Conservation (phyloP, 2,888 invertebrate species). For the Nomada goodeniana region DNA sequence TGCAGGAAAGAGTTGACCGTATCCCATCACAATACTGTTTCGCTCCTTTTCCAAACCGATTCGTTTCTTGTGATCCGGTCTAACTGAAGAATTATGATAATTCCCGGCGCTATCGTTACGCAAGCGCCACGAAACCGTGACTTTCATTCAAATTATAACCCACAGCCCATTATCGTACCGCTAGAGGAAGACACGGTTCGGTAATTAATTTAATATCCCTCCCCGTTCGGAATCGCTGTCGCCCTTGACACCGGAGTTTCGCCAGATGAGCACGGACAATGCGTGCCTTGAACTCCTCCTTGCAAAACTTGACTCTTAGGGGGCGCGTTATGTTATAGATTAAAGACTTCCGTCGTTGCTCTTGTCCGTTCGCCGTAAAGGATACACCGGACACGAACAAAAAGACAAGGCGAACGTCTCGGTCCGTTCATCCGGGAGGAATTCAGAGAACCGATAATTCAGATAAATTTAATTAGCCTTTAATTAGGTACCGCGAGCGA, state of each 20-base stretch:
- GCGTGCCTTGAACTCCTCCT: conserved; percentile 75
- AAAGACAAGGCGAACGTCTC: conserved; percentile 11
- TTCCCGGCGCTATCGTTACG: conserved; percentile 3
- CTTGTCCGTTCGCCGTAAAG: conserved; percentile 24
- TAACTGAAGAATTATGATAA: background rate
- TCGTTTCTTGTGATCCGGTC: background rate
- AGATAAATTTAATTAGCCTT: conserved; percentile 47
- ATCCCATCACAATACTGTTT: background rate
- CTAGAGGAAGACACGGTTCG: conserved; percentile 60
- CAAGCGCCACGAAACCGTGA: conserved; percentile 22
- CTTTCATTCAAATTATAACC: conserved; percentile 22
- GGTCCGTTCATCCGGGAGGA: conserved; percentile 20
- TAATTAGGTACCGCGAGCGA: conserved; percentile 24
- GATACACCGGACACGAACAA: background rate
- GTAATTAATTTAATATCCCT: conserved; percentile 72
- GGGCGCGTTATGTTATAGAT: conserved; percentile 66
- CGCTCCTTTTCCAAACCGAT: background rate
- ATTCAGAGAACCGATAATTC: conserved; percentile 42
- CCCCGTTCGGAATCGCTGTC: conserved; percentile 39
- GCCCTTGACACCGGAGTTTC: conserved; percentile 81
- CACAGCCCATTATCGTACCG: conserved; percentile 8
- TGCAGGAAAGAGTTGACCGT: too few relatives aligned
- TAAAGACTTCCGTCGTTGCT: conserved; percentile 53
- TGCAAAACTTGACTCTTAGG: conserved; percentile 52
- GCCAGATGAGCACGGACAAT: conserved; percentile 80